Evolutionary conservation across 2,888 invertebrate species (phyloP).

Genomic region (Zaprionus bogoriensis): DNA sequence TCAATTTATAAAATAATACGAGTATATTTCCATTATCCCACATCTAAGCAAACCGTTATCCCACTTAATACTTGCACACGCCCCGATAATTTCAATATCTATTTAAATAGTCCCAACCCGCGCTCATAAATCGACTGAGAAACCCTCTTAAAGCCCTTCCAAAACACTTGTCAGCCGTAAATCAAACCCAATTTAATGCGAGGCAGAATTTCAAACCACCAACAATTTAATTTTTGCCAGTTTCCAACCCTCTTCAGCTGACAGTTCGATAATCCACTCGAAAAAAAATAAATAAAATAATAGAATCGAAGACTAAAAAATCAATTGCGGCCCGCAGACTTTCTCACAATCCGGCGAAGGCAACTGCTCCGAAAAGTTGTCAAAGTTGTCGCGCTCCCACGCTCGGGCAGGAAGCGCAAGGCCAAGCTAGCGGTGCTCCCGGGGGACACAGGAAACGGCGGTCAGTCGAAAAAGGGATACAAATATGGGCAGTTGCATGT

Average conservation of each 20-base stretch:
- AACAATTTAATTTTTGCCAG: slow-evolving; percentile 58
- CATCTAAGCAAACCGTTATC: slow-evolving; percentile 10
- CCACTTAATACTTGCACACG: slow-evolving; percentile 19
- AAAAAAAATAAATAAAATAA: slow-evolving; percentile 32
- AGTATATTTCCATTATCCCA: slow-evolving; percentile 24
- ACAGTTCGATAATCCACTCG: slow-evolving; percentile 42
- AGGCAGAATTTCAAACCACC: slow-evolving; percentile 14
- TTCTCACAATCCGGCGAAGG: slow-evolving; percentile 49
- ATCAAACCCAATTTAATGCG: slow-evolving; percentile 60
- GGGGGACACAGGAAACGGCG: slow-evolving; percentile 60
- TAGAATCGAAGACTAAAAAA: slow-evolving; percentile 34
- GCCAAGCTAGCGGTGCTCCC: slow-evolving; percentile 51
- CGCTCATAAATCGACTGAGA: slow-evolving; percentile 32
- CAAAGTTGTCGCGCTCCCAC: slow-evolving; percentile 54
- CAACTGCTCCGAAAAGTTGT: slow-evolving; percentile 31
- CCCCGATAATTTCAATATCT: slow-evolving; percentile 21
- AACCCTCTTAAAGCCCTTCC: slow-evolving; percentile 23
- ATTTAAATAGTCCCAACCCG: slow-evolving; percentile 24
- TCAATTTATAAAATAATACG: too few species aligned
- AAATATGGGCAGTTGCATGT: slow-evolving; percentile 49
- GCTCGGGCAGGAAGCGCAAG: slow-evolving; percentile 59
- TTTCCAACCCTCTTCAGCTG: slow-evolving; percentile 42
- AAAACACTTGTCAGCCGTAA: slow-evolving; percentile 62
- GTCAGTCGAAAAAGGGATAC: slow-evolving; percentile 33
- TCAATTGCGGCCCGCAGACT: slow-evolving; percentile 67